These are phyloP conservation scores for Flabesymbios commensalis DNA, from an alignment of 2,888 invertebrate genomes.

Conservation along the genomic window DNA sequence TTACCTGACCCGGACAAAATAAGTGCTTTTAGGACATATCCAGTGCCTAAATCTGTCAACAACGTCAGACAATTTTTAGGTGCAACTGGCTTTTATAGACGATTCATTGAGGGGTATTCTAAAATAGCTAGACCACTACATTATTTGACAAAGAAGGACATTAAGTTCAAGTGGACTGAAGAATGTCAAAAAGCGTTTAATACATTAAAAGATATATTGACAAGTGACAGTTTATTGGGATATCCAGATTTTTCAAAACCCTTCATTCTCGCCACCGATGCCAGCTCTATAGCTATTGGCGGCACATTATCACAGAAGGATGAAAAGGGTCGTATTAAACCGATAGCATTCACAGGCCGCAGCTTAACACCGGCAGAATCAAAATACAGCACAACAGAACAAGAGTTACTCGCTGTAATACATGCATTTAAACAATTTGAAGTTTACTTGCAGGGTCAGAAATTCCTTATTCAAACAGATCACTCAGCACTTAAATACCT, in stretches of 20 bases:
- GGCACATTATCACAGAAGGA: not conserved
- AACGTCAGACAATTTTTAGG: not conserved
- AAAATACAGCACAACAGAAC: not conserved
- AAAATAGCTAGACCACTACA: not conserved
- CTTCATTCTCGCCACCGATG: not conserved
- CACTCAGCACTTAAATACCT: not conserved
- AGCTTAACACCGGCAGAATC: not conserved
- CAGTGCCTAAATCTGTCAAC: not conserved
- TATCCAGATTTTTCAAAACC: not conserved
- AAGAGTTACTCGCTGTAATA: not conserved
- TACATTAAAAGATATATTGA: not conserved
- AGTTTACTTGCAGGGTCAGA: not conserved
- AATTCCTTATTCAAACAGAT: not conserved
- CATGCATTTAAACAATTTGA: not conserved
- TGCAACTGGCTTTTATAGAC: not conserved
- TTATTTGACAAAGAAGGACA: not conserved
- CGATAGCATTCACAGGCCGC: not conserved
- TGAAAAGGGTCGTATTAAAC: not conserved
- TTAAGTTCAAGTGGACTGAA: not conserved
- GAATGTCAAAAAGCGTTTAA: constrained; percentile 5
- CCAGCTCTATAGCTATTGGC: not conserved
- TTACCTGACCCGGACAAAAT: not conserved
- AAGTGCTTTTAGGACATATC: not conserved
- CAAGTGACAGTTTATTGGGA: not conserved
- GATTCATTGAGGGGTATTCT: not conserved